Evolutionary conservation across 23 tunicate species (phyloP).

Genomic region (Oikopleura dioica): DNA sequence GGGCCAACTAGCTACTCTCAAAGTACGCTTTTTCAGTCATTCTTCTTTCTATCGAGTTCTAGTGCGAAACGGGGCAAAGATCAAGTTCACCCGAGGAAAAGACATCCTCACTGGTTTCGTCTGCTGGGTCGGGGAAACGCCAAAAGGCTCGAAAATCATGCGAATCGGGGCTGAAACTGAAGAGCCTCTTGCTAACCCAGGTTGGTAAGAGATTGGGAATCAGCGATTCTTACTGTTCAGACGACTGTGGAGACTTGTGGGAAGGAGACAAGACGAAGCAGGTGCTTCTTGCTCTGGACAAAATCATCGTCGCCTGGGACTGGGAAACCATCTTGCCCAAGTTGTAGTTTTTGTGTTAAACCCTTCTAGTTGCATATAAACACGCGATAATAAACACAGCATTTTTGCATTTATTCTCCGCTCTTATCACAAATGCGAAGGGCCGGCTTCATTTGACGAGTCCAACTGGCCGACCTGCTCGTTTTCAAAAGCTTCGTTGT

Average conservation of each 20-base stretch:
- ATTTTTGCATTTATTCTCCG: too few relatives aligned
- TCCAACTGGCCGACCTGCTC: too few relatives aligned
- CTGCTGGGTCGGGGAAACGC: background rate
- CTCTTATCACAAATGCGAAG: too few relatives aligned
- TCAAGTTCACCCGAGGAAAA: background rate
- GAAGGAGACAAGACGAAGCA: background rate
- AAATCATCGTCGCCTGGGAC: background rate
- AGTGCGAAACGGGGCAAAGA: background rate
- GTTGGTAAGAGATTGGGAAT: background rate
- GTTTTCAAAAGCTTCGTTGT: too few relatives aligned
- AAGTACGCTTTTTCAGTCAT: background rate
- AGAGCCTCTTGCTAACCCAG: background rate
- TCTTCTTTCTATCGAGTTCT: background rate
- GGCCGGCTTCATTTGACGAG: too few relatives aligned
- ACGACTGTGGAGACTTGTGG: background rate
- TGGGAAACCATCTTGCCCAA: background rate
- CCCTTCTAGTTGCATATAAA: too few relatives aligned
- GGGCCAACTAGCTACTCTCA: background rate
- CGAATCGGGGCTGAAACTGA: background rate
- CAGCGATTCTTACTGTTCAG: background rate
- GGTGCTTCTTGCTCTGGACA: background rate
- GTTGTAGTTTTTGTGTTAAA: background rate
- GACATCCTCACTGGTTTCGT: background rate
- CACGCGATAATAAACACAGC: too few relatives aligned
- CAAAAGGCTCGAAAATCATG: background rate